These are phyloP conservation scores for Alca torda DNA, from an alignment of 2,797 vertebrate genomes.

Conservation along the genomic window DNA sequence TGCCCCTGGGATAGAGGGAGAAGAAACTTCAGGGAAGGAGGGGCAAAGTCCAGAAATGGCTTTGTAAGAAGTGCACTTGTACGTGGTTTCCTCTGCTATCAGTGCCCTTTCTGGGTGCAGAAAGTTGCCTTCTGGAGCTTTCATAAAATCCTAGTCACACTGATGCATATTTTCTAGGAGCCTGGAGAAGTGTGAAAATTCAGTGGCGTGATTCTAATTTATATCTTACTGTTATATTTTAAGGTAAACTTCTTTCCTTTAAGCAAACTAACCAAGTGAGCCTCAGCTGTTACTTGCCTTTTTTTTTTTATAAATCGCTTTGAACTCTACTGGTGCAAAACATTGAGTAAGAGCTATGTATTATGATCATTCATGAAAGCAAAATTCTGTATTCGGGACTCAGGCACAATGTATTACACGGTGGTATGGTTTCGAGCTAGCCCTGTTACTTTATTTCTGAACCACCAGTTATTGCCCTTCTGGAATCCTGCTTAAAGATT, in stretches of 20 bases:
- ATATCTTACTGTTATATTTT: neutral
- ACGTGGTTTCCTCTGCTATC: neutral
- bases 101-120: neutral
- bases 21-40: neutral
- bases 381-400: neutral
- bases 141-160: neutral
- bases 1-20: neutral
- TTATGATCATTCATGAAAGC: neutral
- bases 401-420: neutral
- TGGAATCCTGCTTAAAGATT: neutral
- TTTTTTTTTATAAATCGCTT: neutral
- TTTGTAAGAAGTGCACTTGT: neutral
- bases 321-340: neutral
- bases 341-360: rapidly evolving
- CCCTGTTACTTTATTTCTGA: neutral
- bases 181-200: neutral
- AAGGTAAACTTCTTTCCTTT: neutral
- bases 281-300: neutral
- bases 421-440: neutral
- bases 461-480: neutral
- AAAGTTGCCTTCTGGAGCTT: neutral
- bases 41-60: neutral
- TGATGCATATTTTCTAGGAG: neutral
- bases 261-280: neutral
- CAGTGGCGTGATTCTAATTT: neutral